Base-by-base conservation (phyloP, 35 echinoderm and acorn worm genomes). In the Ptychodera flava region DNA sequence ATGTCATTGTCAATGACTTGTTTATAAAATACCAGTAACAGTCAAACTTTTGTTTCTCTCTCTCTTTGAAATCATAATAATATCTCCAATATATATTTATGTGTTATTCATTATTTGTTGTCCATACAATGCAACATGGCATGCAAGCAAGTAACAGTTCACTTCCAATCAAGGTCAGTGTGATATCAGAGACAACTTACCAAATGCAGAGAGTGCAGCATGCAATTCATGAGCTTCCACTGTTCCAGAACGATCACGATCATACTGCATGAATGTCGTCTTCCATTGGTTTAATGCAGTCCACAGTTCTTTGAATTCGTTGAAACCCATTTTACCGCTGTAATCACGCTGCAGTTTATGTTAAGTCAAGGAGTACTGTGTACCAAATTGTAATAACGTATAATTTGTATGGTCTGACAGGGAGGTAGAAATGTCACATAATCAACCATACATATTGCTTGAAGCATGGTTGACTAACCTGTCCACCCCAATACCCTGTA, bases 291-390 rank as follows among this genome's bases (percentile, higher is more conserved):
- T 94, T 1, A 99, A 35, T 10, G 87, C 93, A 16, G 76, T 31
- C 96, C 96, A 99, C 12, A 99, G 92, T 76, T 99, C 96, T 81
- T 99, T 99, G 81, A 99, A 99, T 76, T 99, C 96, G 35, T 77
- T 89, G 90, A 99, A 99, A 0, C 96, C 96, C 96, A 99, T 99
- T 83, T 90, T 75, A 76, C 96, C 96, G 0, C 92, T 94, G 38
- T 80, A 85, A 81, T 99, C 96, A 79, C 96, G 78, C 96, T 99
- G 82, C 29, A 30, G 27, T 31, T 30, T 31, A 79, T 30, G 29
- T 79, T 79, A 79, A 31, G 78, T 30, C 29, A 79, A 1, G 1
- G n/a, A 79, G 29, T 30, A 79, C 75, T 77, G 75, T n/a, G 15
- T n/a, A 77, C n/a, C n/a, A 15, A 15, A 15, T 77, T 15, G 15